Evolutionary conservation across 2,113 vertebrate genomes (phyloP).

Genomic region (Platichthys flesus): DNA sequence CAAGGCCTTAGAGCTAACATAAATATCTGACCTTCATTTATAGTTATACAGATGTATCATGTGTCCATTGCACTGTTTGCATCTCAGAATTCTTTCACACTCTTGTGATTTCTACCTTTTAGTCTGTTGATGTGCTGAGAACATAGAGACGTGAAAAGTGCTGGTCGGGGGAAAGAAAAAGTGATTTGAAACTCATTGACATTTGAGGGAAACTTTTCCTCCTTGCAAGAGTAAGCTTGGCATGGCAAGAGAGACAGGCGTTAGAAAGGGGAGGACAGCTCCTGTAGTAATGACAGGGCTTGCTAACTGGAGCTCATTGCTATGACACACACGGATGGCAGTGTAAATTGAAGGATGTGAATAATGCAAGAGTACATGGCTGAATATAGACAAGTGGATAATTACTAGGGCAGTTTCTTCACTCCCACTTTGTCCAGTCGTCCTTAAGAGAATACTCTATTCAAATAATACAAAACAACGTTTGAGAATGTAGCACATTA

Average conservation of each 20-base stretch:
- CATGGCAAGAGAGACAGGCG: constrained; percentile 55
- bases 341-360: constrained; percentile 78
- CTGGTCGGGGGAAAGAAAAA: not conserved
- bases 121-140: too few species aligned
- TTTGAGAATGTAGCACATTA: not conserved
- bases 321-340: constrained; percentile 70
- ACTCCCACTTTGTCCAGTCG: constrained; percentile 65
- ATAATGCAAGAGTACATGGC: constrained; percentile 75
- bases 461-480: constrained; percentile 40
- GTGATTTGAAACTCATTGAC: constrained; percentile 58
- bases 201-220: constrained; percentile 68
- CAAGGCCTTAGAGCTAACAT: not conserved
- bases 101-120: too few species aligned
- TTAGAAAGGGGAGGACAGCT: constrained; percentile 72
- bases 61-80: too few species aligned
- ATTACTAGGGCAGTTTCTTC: constrained; percentile 71
- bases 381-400: constrained; percentile 78
- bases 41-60: not conserved
- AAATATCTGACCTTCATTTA: not conserved
- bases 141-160: too few species aligned
- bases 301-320: constrained; percentile 76
- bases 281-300: constrained; percentile 74
- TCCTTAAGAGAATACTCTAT: constrained; percentile 54
- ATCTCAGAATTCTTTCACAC: too few species aligned
- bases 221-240: constrained; percentile 47